Conservation (phyloP, 1,140 invertebrate species). For the Hylaeus volcanicus region DNA sequence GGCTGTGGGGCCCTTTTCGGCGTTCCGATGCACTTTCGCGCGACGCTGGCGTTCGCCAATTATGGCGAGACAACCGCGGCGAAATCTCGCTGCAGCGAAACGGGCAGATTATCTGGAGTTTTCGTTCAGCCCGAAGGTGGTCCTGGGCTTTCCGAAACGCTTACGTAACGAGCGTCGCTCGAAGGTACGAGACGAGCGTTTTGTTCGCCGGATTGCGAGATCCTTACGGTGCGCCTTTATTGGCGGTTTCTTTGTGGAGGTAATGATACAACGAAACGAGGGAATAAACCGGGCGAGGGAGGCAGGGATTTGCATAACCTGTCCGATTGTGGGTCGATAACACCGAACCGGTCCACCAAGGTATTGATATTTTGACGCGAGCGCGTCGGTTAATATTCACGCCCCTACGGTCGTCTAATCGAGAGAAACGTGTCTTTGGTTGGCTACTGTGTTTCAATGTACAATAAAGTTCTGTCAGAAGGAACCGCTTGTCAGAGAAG, state of each 20-base stretch:
- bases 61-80: slow-evolving; percentile 35
- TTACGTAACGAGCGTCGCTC: slow-evolving; percentile 19
- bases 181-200: neutral
- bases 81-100: slow-evolving; percentile 6
- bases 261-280: slow-evolving; percentile 14
- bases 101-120: slow-evolving; percentile 30
- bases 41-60: slow-evolving; percentile 40
- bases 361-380: slow-evolving; percentile 29
- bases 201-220: slow-evolving; percentile 21
- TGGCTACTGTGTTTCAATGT: neutral
- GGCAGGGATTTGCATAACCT: slow-evolving; percentile 22
- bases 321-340: slow-evolving; percentile 15
- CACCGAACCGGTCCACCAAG: neutral
- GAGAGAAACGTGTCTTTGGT: neutral
- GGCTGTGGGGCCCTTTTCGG: slow-evolving; percentile 16
- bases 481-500: no score
- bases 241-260: neutral
- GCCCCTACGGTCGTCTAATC: slow-evolving; percentile 3
- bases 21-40: slow-evolving; percentile 1
- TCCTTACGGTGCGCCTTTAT: slow-evolving; percentile 12
- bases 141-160: neutral
- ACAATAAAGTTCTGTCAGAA: no score
- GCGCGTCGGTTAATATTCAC: slow-evolving; percentile 41
- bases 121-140: slow-evolving; percentile 11
- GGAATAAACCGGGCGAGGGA: neutral